Base-by-base conservation (phyloP, 2,888 invertebrate genomes). In the Kryphioiulus occultus region DNA sequence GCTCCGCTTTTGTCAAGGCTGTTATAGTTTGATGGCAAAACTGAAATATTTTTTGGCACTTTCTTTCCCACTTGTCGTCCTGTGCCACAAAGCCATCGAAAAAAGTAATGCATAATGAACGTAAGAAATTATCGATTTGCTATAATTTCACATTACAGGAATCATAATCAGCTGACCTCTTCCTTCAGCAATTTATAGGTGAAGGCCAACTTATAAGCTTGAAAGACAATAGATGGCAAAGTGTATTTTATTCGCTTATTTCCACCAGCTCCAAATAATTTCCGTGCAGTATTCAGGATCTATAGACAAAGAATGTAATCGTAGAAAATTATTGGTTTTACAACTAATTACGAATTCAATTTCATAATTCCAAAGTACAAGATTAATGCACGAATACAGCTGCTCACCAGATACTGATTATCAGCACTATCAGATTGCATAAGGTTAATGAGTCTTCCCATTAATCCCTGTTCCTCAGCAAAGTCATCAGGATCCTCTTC, bases 21-120 rank as follows among this genome's bases (percentile, higher is more conserved):
- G 95, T 96, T 90, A 99, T 97, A 0, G 98, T 99, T 90, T 97
- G 96, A 92, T 98, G 98, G 91, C 98, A 99, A 92, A 99, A 99
- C 92, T 99, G 97, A 93, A 99, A 97, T 90, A 99, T 98, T 93
- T 99, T 99, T 92, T 97, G 96, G 91, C 99, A 98, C 92, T 99
- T 99, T 92, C 98, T 98, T 92, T 98, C 97, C 99, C 99, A 99
- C 93, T 98, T 96, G 87, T 97, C 97, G 92, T 99, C 99, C 95
- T 96, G 87, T 19, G 86, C n/a, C 22, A n/a, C 3, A n/a, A n/a
- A n/a, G 17, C 17, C 4, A 47, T 39, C 12, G 32, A 88, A 22
- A 84, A 30, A 4, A 35, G 35, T 7, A 35, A 35, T 35, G 35
- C 39, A 47, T n/a, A 87, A 44, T 86, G 12, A 78, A 82, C 84